Percentiles rank a stretch among this genome's conserved stretches.
Evolutionary conservation across 2,797 vertebrate species (phyloP).

Genomic region (Falco cherrug): DNA sequence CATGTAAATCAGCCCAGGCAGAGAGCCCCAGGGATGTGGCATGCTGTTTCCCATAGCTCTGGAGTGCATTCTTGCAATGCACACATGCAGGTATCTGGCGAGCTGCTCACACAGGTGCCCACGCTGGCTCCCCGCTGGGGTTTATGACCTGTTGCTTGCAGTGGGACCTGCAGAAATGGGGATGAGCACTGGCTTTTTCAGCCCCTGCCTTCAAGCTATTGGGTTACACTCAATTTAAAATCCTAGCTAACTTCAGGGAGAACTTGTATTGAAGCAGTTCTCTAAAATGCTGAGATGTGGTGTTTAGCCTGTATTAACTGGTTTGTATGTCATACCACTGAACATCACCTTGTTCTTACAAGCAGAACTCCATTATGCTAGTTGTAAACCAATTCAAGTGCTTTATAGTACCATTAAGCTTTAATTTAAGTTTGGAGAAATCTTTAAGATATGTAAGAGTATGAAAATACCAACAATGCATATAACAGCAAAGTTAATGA

Average conservation of each 20-base stretch:
- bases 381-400: not conserved
- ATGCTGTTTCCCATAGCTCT: not conserved
- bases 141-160: not conserved
- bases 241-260: not conserved
- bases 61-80: fast-evolving
- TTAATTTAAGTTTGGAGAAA: not conserved
- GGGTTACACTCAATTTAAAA: not conserved
- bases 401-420: not conserved
- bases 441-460: not conserved
- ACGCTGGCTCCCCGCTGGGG: fast-evolving
- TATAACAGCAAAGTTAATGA: not conserved
- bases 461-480: not conserved
- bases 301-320: not conserved
- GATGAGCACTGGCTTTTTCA: not conserved
- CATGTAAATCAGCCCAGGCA: not conserved
- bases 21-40: not conserved
- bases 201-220: not conserved
- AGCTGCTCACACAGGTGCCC: not conserved
- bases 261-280: not conserved
- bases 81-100: not conserved
- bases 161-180: not conserved
- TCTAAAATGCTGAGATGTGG: not conserved
- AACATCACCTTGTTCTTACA: not conserved
- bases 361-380: not conserved
- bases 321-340: not conserved